These are phyloP conservation scores for Sparidentex hasta DNA, from an alignment of 2,797 vertebrate species.

Conservation along the genomic window DNA sequence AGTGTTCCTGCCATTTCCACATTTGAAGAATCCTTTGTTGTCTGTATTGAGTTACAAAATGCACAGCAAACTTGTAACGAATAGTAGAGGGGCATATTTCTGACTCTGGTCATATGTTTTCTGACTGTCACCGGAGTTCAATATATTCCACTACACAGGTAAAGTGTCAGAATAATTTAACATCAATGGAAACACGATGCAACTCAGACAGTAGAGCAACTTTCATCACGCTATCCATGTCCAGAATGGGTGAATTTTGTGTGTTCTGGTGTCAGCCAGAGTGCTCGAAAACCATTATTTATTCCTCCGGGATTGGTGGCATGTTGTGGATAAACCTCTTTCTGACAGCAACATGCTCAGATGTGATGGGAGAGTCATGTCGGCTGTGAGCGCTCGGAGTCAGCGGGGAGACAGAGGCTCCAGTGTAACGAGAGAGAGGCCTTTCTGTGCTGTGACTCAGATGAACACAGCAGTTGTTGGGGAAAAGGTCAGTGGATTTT, in stretches of 20 bases:
- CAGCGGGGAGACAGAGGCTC: constrained; percentile 49
- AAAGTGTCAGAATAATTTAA: neutral
- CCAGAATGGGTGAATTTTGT: neutral
- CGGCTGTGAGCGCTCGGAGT: constrained; percentile 31
- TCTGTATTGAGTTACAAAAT: neutral
- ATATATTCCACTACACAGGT: neutral
- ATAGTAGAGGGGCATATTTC: neutral
- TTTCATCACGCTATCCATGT: neutral
- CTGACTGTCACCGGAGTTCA: neutral
- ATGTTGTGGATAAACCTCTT: neutral
- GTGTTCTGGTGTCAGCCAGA: neutral
- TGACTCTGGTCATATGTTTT: neutral
- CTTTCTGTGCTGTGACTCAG: constrained; percentile 57
- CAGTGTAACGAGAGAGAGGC: constrained; percentile 48
- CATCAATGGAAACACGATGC: neutral
- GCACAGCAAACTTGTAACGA: neutral
- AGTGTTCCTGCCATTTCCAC: neutral
- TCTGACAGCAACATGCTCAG: neutral
- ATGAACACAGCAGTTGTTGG: constrained; percentile 64
- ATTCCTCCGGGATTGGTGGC: neutral
- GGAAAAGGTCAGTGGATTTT: constrained; percentile 80
- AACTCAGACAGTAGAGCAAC: neutral
- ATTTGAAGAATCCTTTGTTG: neutral
- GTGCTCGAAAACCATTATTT: neutral
- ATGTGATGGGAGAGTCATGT: constrained; percentile 44